A percentile compares a stretch with the other conserved stretches of the same genome.
phyloP scores from a whole-genome alignment of 2,797 vertebrate genomes.

The Lagorchestes hirsutus region DNA sequence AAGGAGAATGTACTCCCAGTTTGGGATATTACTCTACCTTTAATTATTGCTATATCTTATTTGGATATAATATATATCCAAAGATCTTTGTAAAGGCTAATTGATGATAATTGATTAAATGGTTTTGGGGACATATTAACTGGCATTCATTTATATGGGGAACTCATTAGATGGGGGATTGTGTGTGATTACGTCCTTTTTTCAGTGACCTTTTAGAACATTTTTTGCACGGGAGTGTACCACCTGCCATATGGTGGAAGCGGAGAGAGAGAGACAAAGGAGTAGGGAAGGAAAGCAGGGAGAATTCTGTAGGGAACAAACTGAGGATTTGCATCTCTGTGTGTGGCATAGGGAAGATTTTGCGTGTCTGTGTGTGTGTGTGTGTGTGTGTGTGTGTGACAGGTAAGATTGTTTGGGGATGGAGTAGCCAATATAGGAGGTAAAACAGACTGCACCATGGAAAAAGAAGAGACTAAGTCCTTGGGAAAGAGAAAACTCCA shows the following conservation, averaged over 20 bases:
- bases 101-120: neutral
- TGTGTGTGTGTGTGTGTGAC: constrained; percentile 13
- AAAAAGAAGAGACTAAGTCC: constrained; percentile 44
- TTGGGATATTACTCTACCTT: neutral
- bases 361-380: constrained; percentile 17
- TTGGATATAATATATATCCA: neutral
- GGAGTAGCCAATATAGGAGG: neutral
- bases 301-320: constrained; percentile 21
- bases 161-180: neutral
- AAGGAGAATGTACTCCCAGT: neutral
- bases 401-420: neutral
- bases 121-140: neutral
- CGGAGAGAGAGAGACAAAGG: neutral
- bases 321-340: constrained; percentile 6
- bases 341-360: neutral
- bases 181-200: too few species aligned
- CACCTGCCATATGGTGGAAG: neutral
- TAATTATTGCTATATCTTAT: neutral
- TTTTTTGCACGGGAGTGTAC: constrained; percentile 21
- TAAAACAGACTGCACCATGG: neutral
- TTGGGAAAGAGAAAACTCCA: constrained; percentile 44
- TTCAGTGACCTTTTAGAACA: too few species aligned
- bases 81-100: neutral
- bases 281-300: constrained; percentile 21
- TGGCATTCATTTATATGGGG: neutral